A percentile compares a stretch with the other conserved stretches of the same genome.
phyloP scores from a whole-genome alignment of 2,888 invertebrate genomes.

The Linnaemya tessellans region DNA sequence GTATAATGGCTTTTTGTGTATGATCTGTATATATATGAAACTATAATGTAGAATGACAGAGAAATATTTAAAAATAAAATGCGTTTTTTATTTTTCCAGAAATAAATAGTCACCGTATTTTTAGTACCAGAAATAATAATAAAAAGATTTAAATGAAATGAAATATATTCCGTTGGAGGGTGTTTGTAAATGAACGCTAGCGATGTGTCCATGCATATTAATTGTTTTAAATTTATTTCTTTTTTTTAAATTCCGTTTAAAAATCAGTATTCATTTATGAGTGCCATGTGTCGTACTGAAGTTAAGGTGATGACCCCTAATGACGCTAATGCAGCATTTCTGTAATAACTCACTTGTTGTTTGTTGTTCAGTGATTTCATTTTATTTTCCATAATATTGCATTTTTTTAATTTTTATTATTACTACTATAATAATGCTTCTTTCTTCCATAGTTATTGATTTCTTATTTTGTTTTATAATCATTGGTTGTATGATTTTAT shows the following conservation, averaged over 20 bases:
- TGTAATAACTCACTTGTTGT: background rate
- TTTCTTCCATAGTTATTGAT: constrained; percentile 45
- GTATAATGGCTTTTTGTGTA: no score
- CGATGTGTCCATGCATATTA: constrained; percentile 53
- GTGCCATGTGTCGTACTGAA: background rate
- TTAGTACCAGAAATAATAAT: background rate
- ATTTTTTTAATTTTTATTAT: constrained; percentile 22
- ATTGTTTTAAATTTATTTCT: constrained; percentile 6
- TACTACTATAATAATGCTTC: background rate
- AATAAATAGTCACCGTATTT: background rate
- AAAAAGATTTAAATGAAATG: constrained; percentile 11
- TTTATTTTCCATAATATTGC: constrained; percentile 12
- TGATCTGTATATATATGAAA: no score
- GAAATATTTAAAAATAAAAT: no score
- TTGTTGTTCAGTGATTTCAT: constrained; percentile 20
- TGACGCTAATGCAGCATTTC: constrained; percentile 21
- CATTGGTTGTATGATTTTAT: constrained; percentile 24
- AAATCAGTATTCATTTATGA: background rate
- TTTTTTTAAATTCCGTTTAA: background rate
- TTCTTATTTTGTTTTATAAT: constrained; percentile 51
- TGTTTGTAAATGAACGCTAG: background rate
- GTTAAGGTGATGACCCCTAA: constrained; percentile 44
- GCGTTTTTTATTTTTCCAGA: no score
- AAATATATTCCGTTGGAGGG: constrained; percentile 12
- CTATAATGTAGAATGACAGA: no score